These are phyloP conservation scores for Bhutanitis thaidina DNA, from an alignment of 2,888 invertebrate genomes.

Conservation along the genomic window DNA sequence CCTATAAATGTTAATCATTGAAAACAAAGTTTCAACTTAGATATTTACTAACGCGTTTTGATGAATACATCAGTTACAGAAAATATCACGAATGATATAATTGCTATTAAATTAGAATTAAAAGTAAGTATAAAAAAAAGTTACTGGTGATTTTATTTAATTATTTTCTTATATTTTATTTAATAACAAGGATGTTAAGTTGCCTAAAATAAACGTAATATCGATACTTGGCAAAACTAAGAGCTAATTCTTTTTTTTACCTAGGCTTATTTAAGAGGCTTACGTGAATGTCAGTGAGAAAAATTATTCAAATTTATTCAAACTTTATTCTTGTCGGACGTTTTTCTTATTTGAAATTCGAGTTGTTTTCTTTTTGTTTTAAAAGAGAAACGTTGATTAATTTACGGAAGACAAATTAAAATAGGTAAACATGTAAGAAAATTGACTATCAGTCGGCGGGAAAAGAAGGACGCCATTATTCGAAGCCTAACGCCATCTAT, in stretches of 20 bases:
- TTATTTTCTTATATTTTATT: too few species aligned
- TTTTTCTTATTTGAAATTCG: conserved; percentile 22
- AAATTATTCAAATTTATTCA: conserved; percentile 52
- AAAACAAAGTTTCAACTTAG: too few species aligned
- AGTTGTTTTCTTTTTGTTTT: conserved; percentile 23
- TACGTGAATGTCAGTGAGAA: conserved; percentile 30
- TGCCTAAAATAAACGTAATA: too few species aligned
- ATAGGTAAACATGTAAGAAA: conserved; percentile 30
- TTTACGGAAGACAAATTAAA: conserved; percentile 32
- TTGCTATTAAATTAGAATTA: too few species aligned
- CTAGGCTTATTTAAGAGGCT: background rate
- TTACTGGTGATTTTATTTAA: too few species aligned
- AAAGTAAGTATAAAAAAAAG: too few species aligned
- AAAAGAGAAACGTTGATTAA: conserved; percentile 19
- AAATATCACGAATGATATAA: too few species aligned
- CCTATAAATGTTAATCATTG: too few species aligned
- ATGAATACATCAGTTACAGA: too few species aligned
- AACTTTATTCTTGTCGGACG: conserved; percentile 31
- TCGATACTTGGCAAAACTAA: background rate
- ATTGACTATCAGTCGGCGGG: conserved; percentile 33
- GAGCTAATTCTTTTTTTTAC: background rate
- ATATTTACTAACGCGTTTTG: too few species aligned
- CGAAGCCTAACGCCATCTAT: conserved; percentile 75
- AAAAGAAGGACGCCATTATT: conserved; percentile 51
- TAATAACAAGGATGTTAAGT: too few species aligned